Evolutionary conservation across 2,888 invertebrate genomes (phyloP), one percentile per base, ranked within the genome.

Genomic region (Seira ritae): DNA sequence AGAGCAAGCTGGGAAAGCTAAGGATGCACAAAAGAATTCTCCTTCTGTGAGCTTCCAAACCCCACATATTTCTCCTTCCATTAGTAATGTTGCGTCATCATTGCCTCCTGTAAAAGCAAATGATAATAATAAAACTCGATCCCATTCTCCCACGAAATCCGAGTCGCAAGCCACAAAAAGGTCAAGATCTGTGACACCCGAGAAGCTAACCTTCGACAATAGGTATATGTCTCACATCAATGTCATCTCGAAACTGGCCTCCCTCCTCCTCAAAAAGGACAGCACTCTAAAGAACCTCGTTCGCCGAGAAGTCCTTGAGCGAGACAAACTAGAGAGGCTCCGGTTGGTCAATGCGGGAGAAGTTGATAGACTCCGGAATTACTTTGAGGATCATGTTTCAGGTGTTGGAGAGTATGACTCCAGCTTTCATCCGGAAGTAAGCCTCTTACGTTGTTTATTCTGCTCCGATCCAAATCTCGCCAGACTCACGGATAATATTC

Each of bases 211-310:
- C 23, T 83, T 46, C 66, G 72, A 85, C 20, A 65, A 85, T 23
- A 81, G 85, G 15, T 94, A 94, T 86, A 96, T 96, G 96, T 96
- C 96, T 0, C 96, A 95, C 89, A 96, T 96, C 87, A 96, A 96
- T 89, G 94, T 96, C n/a, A 97, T 96, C 89, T 96, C 96, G 89
- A 96, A 96, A 91, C 93, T 95, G 77, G 96, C 96, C 0, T 92
- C 94, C 0, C 91, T 95, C 42, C 92, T 93, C 68, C 91, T 89
- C 0, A 88, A 87, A 76, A 86, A 85, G 84, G 87, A 89, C 84
- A 85, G 75, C 12, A 65, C 85, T 17, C 73, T 89, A 24, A 87
- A 87, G 50, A 82, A 68, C 31, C 71, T 88, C 1, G 86, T 89
- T 17, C 75, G 78, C 8, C 37, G 86, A 10, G 88, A 88, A 82